Base-by-base conservation (phyloP, 2,888 invertebrate genomes). In the Tetragonisca angustula region DNA sequence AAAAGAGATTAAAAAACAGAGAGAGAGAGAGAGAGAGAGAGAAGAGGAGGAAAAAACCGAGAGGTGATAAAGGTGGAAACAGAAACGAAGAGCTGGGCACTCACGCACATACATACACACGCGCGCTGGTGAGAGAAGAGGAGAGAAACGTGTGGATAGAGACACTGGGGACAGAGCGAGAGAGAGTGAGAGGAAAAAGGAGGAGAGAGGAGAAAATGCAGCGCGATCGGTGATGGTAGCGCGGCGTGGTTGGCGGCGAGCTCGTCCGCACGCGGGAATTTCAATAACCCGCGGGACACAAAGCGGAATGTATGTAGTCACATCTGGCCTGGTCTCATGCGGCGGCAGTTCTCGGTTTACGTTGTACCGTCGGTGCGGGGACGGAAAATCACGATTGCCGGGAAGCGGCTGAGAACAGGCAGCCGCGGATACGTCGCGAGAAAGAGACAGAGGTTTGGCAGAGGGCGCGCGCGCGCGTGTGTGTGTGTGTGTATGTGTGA, bases 281-380 rank as follows among this genome's bases (percentile, higher is more conserved):
- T 92, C 88, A 90, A 87, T 90, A 89, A 90, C 92, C 93, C 94
- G 92, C 92, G 89, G 93, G 92, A 93, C 88, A 93, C 90, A 90
- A 92, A 92, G 89, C 90, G 90, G 91, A 86, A 91, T 91, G 90
- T 92, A 91, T 92, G 90, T 92, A 92, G 91, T 92, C 93, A 91
- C 93, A 93, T 93, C 92, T 92, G 93, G 92, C 81, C 88, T 76
- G 83, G 89, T 93, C 93, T 91, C 93, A 93, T 92, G 92, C 91
- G 87, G 87, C 88, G 87, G 84, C 84, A 81, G 86, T 88, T 89
- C 90, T 89, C 88, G 90, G 91, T 93, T 92, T 92, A 92, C 91
- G 91, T 90, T 90, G 90, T 85, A 86, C 90, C 80, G 78, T 76
- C 72, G 74, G 75, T 21, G 70, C 89, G 89, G 89, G 89, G 90